Percentiles rank a stretch among this genome's conserved stretches.
Evolutionary conservation across 2,113 vertebrate species (phyloP).

Genomic region (Anguilla japonica): DNA sequence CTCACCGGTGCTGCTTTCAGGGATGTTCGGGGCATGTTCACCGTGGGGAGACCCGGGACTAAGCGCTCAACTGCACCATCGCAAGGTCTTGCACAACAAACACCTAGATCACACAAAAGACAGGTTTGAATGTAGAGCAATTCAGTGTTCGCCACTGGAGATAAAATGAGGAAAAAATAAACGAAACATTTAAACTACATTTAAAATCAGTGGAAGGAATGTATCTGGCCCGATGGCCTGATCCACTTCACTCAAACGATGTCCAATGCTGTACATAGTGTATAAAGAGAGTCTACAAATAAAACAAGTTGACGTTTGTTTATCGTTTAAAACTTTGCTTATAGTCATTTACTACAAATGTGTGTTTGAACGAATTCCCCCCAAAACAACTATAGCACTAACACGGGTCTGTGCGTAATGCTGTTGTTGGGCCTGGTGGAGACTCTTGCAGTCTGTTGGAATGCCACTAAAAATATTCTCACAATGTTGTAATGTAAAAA

Average conservation of each 20-base stretch:
- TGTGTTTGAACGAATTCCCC: slow-evolving; percentile 63
- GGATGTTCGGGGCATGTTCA: neutral
- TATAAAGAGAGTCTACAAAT: slow-evolving; percentile 55
- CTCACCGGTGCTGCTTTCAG: slow-evolving; percentile 45
- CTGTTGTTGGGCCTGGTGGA: slow-evolving; percentile 57
- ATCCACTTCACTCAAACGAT: slow-evolving; percentile 62
- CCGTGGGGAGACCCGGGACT: slow-evolving; percentile 22
- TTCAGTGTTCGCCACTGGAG: slow-evolving; percentile 62
- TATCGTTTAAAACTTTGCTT: slow-evolving; percentile 65
- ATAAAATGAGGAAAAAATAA: slow-evolving; percentile 33
- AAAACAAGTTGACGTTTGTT: slow-evolving; percentile 49
- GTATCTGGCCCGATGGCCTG: slow-evolving; percentile 35
- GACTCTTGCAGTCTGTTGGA: slow-evolving; percentile 54
- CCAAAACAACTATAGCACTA: slow-evolving; percentile 67
- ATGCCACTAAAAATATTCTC: slow-evolving; percentile 73
- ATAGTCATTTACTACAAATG: slow-evolving; percentile 62
- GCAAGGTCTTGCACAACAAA: slow-evolving; percentile 71
- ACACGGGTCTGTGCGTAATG: slow-evolving; percentile 73
- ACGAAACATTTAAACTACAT: slow-evolving; percentile 30
- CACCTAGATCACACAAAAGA: slow-evolving; percentile 87
- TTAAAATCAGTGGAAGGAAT: slow-evolving; percentile 41
- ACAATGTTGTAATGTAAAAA: slow-evolving; percentile 68
- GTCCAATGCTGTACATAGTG: slow-evolving; percentile 65
- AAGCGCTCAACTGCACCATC: slow-evolving; percentile 40
- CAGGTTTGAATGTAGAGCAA: slow-evolving; percentile 92